A percentile compares a stretch with the other conserved stretches of the same genome.
These are phyloP conservation scores for Malurus alboscapulatus DNA, from an alignment of 2,113 vertebrate genomes.

Conservation along the genomic window DNA sequence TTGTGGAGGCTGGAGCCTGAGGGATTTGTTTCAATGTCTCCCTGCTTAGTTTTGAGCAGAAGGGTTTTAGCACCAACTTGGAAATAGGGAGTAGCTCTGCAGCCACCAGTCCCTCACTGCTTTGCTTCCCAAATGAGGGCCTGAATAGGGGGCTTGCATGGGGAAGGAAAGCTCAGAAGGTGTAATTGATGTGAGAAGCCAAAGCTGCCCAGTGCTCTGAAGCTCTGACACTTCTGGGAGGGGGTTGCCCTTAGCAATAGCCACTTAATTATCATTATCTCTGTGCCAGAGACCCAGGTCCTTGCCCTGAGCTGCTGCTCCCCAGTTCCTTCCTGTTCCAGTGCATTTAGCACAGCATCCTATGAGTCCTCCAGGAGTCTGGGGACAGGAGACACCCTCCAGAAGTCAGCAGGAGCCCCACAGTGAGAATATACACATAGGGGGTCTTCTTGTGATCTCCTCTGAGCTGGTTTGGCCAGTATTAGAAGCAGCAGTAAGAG, in stretches of 20 bases:
- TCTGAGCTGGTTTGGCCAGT: background rate
- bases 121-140: background rate
- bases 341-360: background rate
- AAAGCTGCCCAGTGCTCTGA: background rate
- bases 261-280: background rate
- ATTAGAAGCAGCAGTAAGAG: background rate
- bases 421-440: background rate
- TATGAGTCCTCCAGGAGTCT: background rate
- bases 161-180: background rate
- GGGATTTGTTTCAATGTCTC: background rate
- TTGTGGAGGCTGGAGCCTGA: background rate
- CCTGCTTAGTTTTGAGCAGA: background rate
- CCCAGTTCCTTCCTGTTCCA: background rate
- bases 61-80: background rate
- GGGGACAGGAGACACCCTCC: background rate
- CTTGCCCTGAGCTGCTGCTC: background rate
- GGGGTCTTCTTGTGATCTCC: background rate
- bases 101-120: background rate
- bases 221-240: rapidly evolving
- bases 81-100: background rate
- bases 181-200: background rate
- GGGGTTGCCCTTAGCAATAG: background rate
- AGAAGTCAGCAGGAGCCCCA: background rate
- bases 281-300: background rate
- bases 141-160: background rate